Evolutionary conservation across 2,888 invertebrate genomes (phyloP).

Genomic region (Helobdella robusta): DNA sequence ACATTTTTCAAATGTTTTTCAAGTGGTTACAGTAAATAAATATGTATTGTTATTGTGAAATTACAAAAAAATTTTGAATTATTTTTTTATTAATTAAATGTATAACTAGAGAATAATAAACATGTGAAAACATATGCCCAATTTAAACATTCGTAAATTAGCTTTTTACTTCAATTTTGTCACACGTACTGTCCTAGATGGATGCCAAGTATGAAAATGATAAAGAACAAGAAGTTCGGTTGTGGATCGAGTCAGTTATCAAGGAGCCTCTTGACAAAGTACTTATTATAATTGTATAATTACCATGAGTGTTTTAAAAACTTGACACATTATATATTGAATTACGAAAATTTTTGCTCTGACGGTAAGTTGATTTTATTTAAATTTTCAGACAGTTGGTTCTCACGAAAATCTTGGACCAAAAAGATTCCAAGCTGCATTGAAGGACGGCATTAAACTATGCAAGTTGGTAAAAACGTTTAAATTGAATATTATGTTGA

Average conservation of each 20-base stretch:
- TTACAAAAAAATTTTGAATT: not conserved
- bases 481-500: not conserved
- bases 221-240: constrained; percentile 40
- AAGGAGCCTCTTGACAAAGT: constrained; percentile 28
- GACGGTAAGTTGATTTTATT: not conserved
- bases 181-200: constrained; percentile 35
- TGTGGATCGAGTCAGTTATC: constrained; percentile 42
- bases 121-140: not conserved
- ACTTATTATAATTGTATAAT: no score
- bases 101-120: not conserved
- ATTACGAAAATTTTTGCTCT: no score
- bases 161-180: not conserved
- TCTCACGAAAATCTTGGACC: constrained; percentile 31
- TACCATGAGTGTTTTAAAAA: no score
- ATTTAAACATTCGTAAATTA: not conserved
- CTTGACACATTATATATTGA: no score
- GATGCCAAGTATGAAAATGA: constrained; percentile 41
- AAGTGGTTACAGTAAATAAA: no score
- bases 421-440: constrained; percentile 69
- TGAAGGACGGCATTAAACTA: constrained; percentile 73
- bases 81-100: not conserved
- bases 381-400: constrained; percentile 21
- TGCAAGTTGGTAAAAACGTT: constrained; percentile 60
- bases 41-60: no score
- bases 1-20: not conserved